A percentile compares a stretch with the other conserved stretches of the same genome.
Evolutionary conservation across 2,797 vertebrate species (phyloP).

Genomic region (Benthosema pterotum): DNA sequence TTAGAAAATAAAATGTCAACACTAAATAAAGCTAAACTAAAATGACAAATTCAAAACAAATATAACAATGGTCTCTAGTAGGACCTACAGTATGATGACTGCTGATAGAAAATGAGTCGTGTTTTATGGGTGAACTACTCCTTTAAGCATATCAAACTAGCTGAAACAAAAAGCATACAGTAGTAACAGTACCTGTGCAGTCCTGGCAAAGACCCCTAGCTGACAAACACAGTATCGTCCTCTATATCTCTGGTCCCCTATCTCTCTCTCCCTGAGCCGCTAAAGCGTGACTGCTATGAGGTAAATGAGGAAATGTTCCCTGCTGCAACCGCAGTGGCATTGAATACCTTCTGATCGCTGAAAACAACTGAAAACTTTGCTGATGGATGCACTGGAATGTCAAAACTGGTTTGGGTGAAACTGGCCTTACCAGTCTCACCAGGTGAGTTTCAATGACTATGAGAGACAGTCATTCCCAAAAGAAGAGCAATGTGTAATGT

Average conservation of each 20-base stretch:
- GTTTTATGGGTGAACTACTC: too few relatives aligned
- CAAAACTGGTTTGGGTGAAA: conserved; percentile 39
- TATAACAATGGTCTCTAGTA: too few relatives aligned
- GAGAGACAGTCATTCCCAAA: conserved; percentile 12
- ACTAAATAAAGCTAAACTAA: too few relatives aligned
- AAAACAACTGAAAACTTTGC: conserved; percentile 19
- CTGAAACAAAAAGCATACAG: too few relatives aligned
- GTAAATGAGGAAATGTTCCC: conserved; percentile 24
- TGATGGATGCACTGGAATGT: conserved; percentile 36
- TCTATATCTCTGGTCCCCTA: not conserved
- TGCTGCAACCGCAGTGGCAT: not conserved
- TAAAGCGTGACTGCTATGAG: conserved; percentile 37
- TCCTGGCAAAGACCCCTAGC: not conserved
- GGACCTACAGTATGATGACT: too few relatives aligned
- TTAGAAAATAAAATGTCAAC: too few relatives aligned
- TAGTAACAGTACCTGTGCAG: too few relatives aligned
- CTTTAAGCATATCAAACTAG: too few relatives aligned
- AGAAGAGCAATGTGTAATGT: conserved; percentile 11
- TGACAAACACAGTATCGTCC: not conserved
- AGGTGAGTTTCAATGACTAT: conserved; percentile 55
- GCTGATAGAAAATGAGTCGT: too few relatives aligned
- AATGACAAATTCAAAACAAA: too few relatives aligned
- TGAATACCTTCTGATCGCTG: conserved; percentile 20
- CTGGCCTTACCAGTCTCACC: conserved; percentile 65
- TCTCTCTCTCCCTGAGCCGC: conserved; percentile 15